Evolutionary conservation across 2,888 invertebrate genomes (phyloP).

Genomic region (Graphium colonna): DNA sequence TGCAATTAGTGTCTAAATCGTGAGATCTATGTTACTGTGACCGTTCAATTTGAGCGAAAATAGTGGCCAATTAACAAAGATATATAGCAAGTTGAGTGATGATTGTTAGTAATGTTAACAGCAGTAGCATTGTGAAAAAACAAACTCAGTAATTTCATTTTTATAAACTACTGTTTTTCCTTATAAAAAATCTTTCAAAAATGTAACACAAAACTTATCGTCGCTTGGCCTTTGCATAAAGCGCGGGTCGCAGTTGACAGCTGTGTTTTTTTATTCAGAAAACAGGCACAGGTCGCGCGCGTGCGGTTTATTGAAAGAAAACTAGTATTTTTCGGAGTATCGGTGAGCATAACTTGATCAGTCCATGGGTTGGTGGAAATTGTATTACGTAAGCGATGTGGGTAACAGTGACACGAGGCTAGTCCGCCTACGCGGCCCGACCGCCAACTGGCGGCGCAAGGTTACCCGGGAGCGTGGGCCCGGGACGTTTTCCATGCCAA

Average conservation of each 20-base stretch:
- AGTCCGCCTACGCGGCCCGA: conserved; percentile 61
- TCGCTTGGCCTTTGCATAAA: background rate
- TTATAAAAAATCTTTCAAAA: too few relatives aligned
- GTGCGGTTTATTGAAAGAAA: conserved; percentile 6
- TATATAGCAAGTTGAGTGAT: too few relatives aligned
- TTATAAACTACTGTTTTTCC: too few relatives aligned
- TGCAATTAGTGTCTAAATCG: too few relatives aligned
- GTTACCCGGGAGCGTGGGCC: conserved; percentile 61
- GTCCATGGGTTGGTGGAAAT: conserved; percentile 37
- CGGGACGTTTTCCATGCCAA: conserved; percentile 48
- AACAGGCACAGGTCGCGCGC: background rate
- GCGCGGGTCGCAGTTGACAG: conserved; percentile 11
- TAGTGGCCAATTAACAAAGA: too few relatives aligned
- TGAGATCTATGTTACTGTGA: too few relatives aligned
- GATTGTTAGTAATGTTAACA: too few relatives aligned
- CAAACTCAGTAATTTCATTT: too few relatives aligned
- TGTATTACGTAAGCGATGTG: conserved; percentile 53
- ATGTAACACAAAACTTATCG: too few relatives aligned
- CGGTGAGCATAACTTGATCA: conserved; percentile 10
- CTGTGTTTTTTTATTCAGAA: background rate
- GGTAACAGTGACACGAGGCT: conserved; percentile 52
- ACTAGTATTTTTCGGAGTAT: conserved; percentile 1
- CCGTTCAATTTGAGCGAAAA: too few relatives aligned
- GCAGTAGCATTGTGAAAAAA: too few relatives aligned
- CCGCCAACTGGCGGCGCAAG: conserved; percentile 69